phyloP scores from a whole-genome alignment of 2,797 vertebrate genomes.

The Notamacropus eugenii region DNA sequence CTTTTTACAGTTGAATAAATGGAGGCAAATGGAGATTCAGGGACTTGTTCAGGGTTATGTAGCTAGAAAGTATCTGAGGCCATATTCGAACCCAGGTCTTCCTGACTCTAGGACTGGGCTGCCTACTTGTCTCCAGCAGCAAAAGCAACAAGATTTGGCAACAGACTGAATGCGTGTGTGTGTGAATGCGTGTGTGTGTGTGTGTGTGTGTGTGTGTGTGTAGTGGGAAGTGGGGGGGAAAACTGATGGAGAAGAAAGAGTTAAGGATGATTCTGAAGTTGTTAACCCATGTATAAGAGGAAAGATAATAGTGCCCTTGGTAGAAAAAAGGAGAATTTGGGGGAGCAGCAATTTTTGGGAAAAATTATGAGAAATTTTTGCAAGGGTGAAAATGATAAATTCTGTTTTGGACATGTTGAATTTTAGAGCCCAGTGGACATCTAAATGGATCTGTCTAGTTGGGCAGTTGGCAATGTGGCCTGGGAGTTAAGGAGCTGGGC shows the following conservation, averaged over 20 bases:
- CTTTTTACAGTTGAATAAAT: not conserved
- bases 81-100: not conserved
- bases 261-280: not conserved
- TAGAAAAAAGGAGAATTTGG: too few relatives aligned
- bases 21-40: not conserved
- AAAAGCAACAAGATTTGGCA: not conserved
- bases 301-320: not conserved
- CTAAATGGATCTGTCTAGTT: too few relatives aligned
- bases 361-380: too few relatives aligned
- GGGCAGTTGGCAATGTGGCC: too few relatives aligned
- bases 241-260: not conserved
- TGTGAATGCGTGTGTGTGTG: too few relatives aligned
- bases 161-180: not conserved
- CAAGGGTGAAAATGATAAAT: too few relatives aligned
- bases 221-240: too few relatives aligned
- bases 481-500: too few relatives aligned
- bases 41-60: not conserved
- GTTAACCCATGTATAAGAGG: not conserved
- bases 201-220: too few relatives aligned
- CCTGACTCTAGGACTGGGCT: not conserved
- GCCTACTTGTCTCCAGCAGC: not conserved
- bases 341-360: too few relatives aligned
- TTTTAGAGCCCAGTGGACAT: too few relatives aligned
- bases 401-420: too few relatives aligned
- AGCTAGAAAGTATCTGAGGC: not conserved